Evolutionary conservation across 2,888 invertebrate genomes (phyloP).

Genomic region (Troglohyphantes excavatus): DNA sequence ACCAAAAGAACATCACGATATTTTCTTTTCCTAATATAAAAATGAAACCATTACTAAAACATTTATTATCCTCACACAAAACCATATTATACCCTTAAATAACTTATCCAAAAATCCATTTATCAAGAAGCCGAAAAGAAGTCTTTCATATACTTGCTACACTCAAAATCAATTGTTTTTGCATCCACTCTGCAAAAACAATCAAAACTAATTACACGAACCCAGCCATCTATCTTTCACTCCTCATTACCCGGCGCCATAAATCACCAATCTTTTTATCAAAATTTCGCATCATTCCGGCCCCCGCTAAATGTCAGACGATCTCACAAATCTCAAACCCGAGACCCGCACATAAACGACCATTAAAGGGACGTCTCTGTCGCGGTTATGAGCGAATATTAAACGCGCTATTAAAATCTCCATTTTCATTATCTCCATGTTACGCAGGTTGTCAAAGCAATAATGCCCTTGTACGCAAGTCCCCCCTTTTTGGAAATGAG

Average conservation of each 20-base stretch:
- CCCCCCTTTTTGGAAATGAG: not conserved
- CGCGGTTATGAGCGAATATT: conserved; percentile 22
- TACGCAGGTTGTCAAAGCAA: conserved; percentile 43
- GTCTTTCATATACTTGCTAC: no score
- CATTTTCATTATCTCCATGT: conserved; percentile 52
- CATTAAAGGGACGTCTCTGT: conserved; percentile 4
- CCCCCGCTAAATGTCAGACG: conserved; percentile 3
- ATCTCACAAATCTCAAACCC: conserved; percentile 3
- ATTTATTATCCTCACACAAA: no score
- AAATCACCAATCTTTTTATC: conserved; percentile 21
- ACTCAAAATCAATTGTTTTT: not conserved
- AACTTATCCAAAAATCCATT: no score
- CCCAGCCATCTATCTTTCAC: not conserved
- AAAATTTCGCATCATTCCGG: conserved; percentile 12
- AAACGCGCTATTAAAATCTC: conserved; percentile 58
- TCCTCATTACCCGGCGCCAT: conserved; percentile 9
- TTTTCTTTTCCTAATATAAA: no score
- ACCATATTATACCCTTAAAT: no score
- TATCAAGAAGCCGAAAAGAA: no score
- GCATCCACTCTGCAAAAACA: no score
- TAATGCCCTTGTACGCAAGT: not conserved
- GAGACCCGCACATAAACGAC: not conserved
- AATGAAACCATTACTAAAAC: no score
- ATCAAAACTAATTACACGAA: not conserved
- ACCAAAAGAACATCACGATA: no score